Conservation (phyloP, 2,888 invertebrate species). For the Dascillus cervinus region DNA sequence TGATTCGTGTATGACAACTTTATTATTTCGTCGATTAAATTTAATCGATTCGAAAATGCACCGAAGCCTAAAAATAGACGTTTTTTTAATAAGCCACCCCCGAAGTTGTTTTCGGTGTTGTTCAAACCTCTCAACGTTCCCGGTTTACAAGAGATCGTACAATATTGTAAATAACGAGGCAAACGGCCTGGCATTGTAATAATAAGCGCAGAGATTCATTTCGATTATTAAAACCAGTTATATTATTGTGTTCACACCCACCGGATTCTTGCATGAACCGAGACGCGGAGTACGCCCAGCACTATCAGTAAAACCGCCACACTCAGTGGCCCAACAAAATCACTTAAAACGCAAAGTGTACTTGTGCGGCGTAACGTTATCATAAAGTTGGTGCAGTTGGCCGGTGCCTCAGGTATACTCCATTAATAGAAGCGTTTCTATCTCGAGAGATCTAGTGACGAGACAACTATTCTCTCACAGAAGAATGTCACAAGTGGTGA, state of each 20-base stretch:
- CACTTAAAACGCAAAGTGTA: slow-evolving; percentile 15
- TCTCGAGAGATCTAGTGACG: slow-evolving; percentile 13
- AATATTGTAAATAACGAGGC: slow-evolving; percentile 25
- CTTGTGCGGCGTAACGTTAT: slow-evolving; percentile 11
- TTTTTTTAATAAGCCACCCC: no score
- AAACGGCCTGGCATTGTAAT: slow-evolving; percentile 29
- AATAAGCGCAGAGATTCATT: slow-evolving; percentile 32
- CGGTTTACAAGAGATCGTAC: slow-evolving; percentile 15
- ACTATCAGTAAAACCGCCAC: slow-evolving; percentile 16
- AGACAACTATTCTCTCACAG: slow-evolving; percentile 10
- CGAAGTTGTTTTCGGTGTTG: no score
- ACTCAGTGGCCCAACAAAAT: slow-evolving; percentile 17
- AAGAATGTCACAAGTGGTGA: slow-evolving; percentile 12
- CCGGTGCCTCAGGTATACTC: no score
- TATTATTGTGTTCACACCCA: slow-evolving; percentile 34
- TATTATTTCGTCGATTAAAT: slow-evolving; percentile 13
- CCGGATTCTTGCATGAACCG: slow-evolving; percentile 30
- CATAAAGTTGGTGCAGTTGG: no score
- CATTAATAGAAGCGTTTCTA: slow-evolving; percentile 16
- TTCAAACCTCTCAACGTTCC: no score
- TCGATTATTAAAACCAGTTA: slow-evolving; percentile 35
- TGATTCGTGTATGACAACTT: slow-evolving; percentile 13
- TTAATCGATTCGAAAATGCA: no score
- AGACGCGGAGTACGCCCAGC: slow-evolving; percentile 20
- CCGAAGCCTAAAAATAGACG: no score